Evolutionary conservation across 2,888 invertebrate species (phyloP).

Genomic region (Balanococcus diminutus): DNA sequence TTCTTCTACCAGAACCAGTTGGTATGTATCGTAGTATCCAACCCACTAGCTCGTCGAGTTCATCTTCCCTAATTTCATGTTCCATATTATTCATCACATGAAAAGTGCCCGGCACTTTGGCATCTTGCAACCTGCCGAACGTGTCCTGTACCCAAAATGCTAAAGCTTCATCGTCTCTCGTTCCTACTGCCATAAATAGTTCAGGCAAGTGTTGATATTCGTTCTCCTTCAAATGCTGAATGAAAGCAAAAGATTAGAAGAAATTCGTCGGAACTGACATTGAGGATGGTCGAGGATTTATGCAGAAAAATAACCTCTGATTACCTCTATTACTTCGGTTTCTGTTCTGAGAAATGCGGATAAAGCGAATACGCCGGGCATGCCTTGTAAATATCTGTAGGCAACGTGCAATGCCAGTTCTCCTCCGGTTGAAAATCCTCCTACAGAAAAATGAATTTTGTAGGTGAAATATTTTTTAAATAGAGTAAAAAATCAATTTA

Average conservation of each 20-base stretch:
- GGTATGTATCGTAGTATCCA: not conserved
- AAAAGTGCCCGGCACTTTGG: not conserved
- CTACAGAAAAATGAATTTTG: too few relatives aligned
- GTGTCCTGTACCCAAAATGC: not conserved
- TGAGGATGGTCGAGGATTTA: too few relatives aligned
- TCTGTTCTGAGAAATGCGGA: slow-evolving; percentile 78
- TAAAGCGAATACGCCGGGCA: slow-evolving; percentile 77
- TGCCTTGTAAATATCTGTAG: slow-evolving; percentile 69
- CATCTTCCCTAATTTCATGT: not conserved
- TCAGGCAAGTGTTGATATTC: not conserved
- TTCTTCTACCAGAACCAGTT: not conserved
- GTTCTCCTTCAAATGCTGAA: not conserved
- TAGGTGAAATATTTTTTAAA: too few relatives aligned
- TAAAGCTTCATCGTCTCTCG: not conserved
- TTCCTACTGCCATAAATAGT: not conserved
- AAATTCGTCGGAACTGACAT: not conserved
- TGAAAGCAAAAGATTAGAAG: not conserved
- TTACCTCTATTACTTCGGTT: slow-evolving; percentile 63
- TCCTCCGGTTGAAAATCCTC: slow-evolving; percentile 89
- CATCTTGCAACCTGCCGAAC: not conserved
- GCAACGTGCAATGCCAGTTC: slow-evolving; percentile 77
- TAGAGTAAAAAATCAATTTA: too few relatives aligned
- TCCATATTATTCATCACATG: not conserved
- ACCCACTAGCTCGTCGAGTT: not conserved
- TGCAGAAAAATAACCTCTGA: too few relatives aligned